These are phyloP conservation scores for Lucilia cuprina DNA, from an alignment of 1,140 invertebrate genomes.

Conservation along the genomic window DNA sequence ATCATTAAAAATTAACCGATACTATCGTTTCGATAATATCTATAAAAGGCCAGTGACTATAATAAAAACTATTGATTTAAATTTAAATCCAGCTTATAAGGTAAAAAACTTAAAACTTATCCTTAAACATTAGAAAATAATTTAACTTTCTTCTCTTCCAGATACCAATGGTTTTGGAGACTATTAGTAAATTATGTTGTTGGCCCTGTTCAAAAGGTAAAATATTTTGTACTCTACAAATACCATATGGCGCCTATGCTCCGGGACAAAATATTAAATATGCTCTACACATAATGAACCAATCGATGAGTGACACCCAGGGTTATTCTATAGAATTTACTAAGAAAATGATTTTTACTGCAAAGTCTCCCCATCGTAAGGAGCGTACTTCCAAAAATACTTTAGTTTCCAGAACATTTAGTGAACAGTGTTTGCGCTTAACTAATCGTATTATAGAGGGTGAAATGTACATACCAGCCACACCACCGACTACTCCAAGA, in stretches of 20 bases:
- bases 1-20: neutral
- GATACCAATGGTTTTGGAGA: slow-evolving; percentile 45
- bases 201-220: slow-evolving; percentile 55
- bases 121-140: no score
- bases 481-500: slow-evolving; percentile 60
- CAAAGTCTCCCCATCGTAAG: slow-evolving; percentile 42
- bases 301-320: slow-evolving; percentile 44
- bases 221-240: slow-evolving; percentile 45
- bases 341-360: slow-evolving; percentile 45
- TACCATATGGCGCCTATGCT: slow-evolving; percentile 55
- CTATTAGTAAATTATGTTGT: slow-evolving; percentile 51
- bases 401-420: slow-evolving; percentile 36
- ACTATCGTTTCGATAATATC: slow-evolving; percentile 50
- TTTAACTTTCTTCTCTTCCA: neutral
- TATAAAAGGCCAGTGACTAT: slow-evolving; percentile 73
- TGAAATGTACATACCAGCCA: slow-evolving; percentile 46
- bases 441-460: slow-evolving; percentile 48
- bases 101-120: no score
- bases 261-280: slow-evolving; percentile 53
- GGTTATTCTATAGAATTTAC: slow-evolving; percentile 41
- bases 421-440: slow-evolving; percentile 45
- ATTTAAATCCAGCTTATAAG: slow-evolving; percentile 60
- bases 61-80: slow-evolving; percentile 73
- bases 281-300: slow-evolving; percentile 48
- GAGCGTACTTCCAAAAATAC: slow-evolving; percentile 38